Evolutionary conservation across 2,888 invertebrate species (phyloP), one percentile per base, ranked within the genome.

Genomic region (Oscheius sp.): DNA sequence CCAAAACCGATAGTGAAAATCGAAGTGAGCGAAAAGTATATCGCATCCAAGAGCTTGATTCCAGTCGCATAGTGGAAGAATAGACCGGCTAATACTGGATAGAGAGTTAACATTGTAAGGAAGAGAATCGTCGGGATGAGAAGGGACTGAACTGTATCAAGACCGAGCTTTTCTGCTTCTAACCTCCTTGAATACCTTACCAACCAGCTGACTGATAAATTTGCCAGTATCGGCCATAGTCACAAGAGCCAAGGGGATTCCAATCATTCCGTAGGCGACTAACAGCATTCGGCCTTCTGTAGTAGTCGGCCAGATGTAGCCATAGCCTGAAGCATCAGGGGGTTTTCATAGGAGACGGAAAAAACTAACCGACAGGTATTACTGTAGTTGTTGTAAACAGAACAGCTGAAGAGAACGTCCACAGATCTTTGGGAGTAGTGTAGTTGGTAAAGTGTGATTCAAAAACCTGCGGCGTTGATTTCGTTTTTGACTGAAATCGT

Each of bases 151-250:
- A 80, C 50, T 48, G 3, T 35, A 60, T 48, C 0, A 13, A 11
- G 55, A 21, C 2, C 2, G 35, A 58, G 32, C 2, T n/a, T 11
- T 11, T 7, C 1, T 51, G 11, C 42, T 32, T 53, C 57, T 21
- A 4, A 82, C 81, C 66, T 80, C 79, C n/a, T 76, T 73, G 58
- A 84, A 84, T 70, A 77, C 79, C 9, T 79, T 65, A 9, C 79
- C 76, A 10, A 82, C 79, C 57, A 82, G 60, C 21, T 81, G 78
- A 13, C 79, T 76, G 11, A 81, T 75, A 51, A 84, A 84, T 73
- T 84, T 84, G 32, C 84, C 84, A 1, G 84, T 82, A 60, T 84
- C 84, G 0, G 84, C 84, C 82, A 82, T 84, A 4, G 84, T 84
- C 0, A 84, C 84, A 35, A 84, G 73, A 3, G 79, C 81, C 59